phyloP scores from a whole-genome alignment of 2,113 vertebrate genomes.

The Sceloporus undulatus region DNA sequence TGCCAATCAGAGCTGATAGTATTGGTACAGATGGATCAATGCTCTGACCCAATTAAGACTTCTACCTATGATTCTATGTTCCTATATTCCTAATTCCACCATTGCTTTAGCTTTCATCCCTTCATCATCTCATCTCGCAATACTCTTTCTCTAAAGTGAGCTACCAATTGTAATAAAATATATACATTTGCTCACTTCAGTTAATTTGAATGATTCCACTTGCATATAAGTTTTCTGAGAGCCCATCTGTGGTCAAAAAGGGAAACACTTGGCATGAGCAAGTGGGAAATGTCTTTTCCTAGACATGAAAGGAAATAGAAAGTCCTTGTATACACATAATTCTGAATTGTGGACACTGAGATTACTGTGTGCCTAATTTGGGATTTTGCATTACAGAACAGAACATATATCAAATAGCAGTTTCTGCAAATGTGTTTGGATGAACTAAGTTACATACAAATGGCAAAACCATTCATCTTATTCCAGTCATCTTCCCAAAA shows the following conservation, averaged over 20 bases:
- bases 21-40: too few species aligned
- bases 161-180: background rate
- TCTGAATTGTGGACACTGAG: constrained; percentile 19
- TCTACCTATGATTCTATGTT: too few species aligned
- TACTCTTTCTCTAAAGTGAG: background rate
- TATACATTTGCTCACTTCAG: background rate
- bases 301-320: constrained; percentile 26
- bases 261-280: constrained; percentile 7
- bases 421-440: background rate
- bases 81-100: background rate
- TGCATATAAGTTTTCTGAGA: background rate
- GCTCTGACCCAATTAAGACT: too few species aligned
- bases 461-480: constrained; percentile 34
- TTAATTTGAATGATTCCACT: constrained; percentile 11
- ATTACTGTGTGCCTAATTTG: background rate
- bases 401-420: constrained; percentile 34
- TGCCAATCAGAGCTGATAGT: too few species aligned
- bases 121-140: background rate
- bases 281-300: constrained; percentile 18
- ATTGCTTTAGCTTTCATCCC: background rate
- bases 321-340: background rate
- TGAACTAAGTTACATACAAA: background rate
- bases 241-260: constrained; percentile 19
- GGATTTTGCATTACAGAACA: background rate
- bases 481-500: constrained; percentile 17